phyloP scores from a whole-genome alignment of 2,888 invertebrate genomes.

The Dione juno region DNA sequence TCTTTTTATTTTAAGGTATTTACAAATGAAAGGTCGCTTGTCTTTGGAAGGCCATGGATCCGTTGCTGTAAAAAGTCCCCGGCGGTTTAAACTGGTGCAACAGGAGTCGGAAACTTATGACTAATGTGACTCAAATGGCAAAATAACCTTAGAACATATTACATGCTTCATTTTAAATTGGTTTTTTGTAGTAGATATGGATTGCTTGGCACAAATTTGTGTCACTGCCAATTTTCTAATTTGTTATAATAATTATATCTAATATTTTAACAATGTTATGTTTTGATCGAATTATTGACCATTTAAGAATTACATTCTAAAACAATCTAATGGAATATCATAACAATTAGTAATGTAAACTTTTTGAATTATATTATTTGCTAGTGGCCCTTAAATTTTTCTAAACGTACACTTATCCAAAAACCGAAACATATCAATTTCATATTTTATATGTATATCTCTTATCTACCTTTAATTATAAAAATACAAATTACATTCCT shows the following conservation, averaged over 20 bases:
- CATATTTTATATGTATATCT: slow-evolving; percentile 22
- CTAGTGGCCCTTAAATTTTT: not conserved
- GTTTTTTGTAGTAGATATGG: not conserved
- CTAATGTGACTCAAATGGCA: slow-evolving; percentile 68
- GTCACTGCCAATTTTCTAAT: slow-evolving; percentile 38
- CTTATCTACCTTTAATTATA: slow-evolving; percentile 6
- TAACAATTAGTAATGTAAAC: not conserved
- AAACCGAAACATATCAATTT: slow-evolving; percentile 35
- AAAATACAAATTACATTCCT: slow-evolving; percentile 26
- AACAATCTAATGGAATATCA: not conserved
- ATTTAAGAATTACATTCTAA: slow-evolving; percentile 5
- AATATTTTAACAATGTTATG: slow-evolving; percentile 3
- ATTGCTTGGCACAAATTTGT: slow-evolving; percentile 34
- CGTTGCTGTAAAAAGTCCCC: slow-evolving; percentile 91
- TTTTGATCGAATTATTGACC: slow-evolving; percentile 2
- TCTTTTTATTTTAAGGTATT: slow-evolving; percentile 69
- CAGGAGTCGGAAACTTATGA: slow-evolving; percentile 96
- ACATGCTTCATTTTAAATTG: not conserved
- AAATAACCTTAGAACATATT: slow-evolving; percentile 6
- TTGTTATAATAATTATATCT: not conserved
- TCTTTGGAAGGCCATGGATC: slow-evolving; percentile 90
- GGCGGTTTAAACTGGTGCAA: slow-evolving; percentile 94
- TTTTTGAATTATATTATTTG: not conserved
- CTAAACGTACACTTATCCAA: not conserved
- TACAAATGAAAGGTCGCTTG: slow-evolving; percentile 90